phyloP scores from a whole-genome alignment of 1,140 invertebrate species.

The Cataglyphis hispanica region DNA sequence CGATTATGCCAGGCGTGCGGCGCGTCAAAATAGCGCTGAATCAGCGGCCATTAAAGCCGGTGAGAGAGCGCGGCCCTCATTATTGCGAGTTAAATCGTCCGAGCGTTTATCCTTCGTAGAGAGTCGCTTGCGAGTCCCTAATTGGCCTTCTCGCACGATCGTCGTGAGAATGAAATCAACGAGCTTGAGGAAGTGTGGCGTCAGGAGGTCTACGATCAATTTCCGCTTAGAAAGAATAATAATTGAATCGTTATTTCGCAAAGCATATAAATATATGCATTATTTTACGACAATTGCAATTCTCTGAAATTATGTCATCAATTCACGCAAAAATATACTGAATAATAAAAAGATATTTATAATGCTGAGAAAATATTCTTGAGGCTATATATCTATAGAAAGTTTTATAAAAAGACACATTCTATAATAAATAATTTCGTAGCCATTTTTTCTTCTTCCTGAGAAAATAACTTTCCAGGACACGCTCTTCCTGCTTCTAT shows the following conservation, averaged over 20 bases:
- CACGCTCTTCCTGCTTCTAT: neutral
- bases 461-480: neutral
- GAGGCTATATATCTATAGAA: neutral
- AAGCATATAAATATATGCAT: neutral
- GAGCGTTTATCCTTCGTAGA: slow-evolving; percentile 73
- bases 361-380: neutral
- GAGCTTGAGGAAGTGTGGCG: neutral
- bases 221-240: slow-evolving; percentile 32
- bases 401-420: neutral
- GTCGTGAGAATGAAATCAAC: slow-evolving; percentile 71
- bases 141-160: slow-evolving; percentile 65
- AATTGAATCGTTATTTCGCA: neutral
- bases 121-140: slow-evolving; percentile 61
- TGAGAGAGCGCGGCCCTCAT: slow-evolving; percentile 65
- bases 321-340: neutral
- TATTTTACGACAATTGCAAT: neutral
- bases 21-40: slow-evolving; percentile 74
- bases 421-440: neutral
- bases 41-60: slow-evolving; percentile 70
- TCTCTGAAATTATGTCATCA: neutral
- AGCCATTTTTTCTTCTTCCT: neutral
- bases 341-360: neutral
- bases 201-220: slow-evolving; percentile 16
- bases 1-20: slow-evolving; percentile 60
- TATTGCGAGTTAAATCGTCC: slow-evolving; percentile 77